phyloP scores from a whole-genome alignment of 2,797 vertebrate species.

The Rhyacichthys aspro region DNA sequence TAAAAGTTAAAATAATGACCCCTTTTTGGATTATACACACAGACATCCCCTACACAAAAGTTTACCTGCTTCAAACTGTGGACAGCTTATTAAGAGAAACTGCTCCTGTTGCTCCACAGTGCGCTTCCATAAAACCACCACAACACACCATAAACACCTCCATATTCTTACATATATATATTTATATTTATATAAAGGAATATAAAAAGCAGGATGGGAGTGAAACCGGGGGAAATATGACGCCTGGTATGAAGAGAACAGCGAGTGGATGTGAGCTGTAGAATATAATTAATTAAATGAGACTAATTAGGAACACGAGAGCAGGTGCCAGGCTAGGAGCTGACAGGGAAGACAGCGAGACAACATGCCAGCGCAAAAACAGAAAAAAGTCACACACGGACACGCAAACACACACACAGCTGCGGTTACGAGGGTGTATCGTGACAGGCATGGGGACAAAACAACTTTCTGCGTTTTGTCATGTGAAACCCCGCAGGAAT shows the following conservation, averaged over 20 bases:
- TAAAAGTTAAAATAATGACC: no score
- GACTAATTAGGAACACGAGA: constrained; percentile 84
- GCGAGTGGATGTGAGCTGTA: constrained; percentile 74
- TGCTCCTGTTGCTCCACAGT: neutral
- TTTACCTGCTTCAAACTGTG: constrained; percentile 6
- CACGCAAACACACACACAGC: constrained; percentile 63
- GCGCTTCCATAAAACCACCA: neutral
- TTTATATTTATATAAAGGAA: constrained; percentile 24
- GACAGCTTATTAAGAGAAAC: constrained; percentile 7
- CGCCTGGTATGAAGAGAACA: constrained; percentile 49
- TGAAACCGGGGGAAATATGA: constrained; percentile 53
- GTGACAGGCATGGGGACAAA: constrained; percentile 89
- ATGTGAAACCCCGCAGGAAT: constrained; percentile 90
- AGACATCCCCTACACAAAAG: constrained; percentile 12
- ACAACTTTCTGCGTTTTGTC: constrained; percentile 91
- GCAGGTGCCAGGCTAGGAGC: constrained; percentile 82
- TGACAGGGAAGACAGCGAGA: constrained; percentile 89
- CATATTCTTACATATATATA: constrained; percentile 42
- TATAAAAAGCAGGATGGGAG: constrained; percentile 25
- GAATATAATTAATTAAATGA: constrained; percentile 85
- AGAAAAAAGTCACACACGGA: constrained; percentile 14
- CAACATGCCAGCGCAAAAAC: constrained; percentile 82
- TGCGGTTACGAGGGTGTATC: constrained; percentile 85
- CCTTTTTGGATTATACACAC: no score
- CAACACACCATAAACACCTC: constrained; percentile 3